phyloP scores from a whole-genome alignment of 2,888 invertebrate genomes.

The Ephialtes manifestator region DNA sequence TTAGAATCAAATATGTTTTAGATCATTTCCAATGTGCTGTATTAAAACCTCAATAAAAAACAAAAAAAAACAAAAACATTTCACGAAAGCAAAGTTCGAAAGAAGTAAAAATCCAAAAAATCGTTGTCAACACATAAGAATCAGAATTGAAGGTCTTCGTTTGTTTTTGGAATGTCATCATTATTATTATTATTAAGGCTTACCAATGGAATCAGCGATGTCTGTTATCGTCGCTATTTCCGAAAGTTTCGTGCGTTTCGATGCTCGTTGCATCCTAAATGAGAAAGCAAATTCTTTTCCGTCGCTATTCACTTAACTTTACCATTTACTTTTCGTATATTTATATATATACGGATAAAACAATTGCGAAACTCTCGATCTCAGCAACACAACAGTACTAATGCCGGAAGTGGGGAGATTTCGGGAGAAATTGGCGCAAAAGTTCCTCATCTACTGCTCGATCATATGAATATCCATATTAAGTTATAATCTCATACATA shows the following conservation, averaged over 20 bases:
- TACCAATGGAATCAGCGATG: constrained; percentile 75
- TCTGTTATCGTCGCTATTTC: constrained; percentile 75
- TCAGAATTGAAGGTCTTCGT: not conserved
- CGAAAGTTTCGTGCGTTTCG: constrained; percentile 73
- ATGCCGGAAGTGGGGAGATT: constrained; percentile 3
- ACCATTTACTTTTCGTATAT: not conserved
- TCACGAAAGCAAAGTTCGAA: no score
- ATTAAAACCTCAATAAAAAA: no score
- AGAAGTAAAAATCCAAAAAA: not conserved
- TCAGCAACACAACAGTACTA: not conserved
- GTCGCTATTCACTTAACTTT: not conserved
- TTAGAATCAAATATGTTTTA: no score
- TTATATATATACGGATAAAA: not conserved
- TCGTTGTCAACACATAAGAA: not conserved
- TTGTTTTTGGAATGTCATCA: not conserved
- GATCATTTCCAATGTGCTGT: no score
- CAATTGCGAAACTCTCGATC: not conserved
- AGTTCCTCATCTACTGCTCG: not conserved
- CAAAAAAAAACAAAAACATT: no score
- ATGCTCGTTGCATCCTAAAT: constrained; percentile 70
- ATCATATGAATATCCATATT: constrained; percentile 6
- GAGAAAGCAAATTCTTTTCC: constrained; percentile 1
- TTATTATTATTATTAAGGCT: constrained; percentile 51
- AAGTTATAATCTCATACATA: not conserved
- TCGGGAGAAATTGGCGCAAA: constrained; percentile 11